Evolutionary conservation across 2,888 invertebrate species (phyloP).

Genomic region (Drosophila birchii): DNA sequence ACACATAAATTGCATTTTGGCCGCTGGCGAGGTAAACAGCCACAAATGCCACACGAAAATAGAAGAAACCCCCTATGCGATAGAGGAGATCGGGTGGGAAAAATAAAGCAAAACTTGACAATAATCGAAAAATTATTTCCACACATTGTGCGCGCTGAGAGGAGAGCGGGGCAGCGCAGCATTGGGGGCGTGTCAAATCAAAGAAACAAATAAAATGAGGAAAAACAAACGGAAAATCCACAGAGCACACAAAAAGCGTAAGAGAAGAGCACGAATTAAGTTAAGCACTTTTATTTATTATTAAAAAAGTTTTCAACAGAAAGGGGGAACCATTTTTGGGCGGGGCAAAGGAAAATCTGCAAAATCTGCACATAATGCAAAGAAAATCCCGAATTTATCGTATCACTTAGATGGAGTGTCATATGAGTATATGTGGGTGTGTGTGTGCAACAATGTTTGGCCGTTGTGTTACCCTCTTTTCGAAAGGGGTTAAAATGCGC

Average conservation of each 20-base stretch:
- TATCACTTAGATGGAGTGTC: slow-evolving; percentile 72
- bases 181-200: slow-evolving; percentile 60
- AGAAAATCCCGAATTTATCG: slow-evolving; percentile 79
- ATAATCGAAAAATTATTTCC: slow-evolving; percentile 76
- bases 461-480: neutral
- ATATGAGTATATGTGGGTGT: slow-evolving; percentile 43
- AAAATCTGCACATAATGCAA: slow-evolving; percentile 78
- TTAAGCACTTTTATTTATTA: slow-evolving; percentile 81
- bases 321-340: slow-evolving; percentile 27
- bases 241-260: slow-evolving; percentile 32
- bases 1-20: slow-evolving; percentile 79
- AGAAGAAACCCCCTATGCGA: slow-evolving; percentile 15
- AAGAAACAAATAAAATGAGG: slow-evolving; percentile 74
- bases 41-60: slow-evolving; percentile 64
- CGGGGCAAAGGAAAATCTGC: slow-evolving; percentile 52
- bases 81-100: slow-evolving; percentile 6
- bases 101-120: slow-evolving; percentile 73
- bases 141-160: slow-evolving; percentile 33
- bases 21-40: slow-evolving; percentile 76
- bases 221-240: slow-evolving; percentile 70
- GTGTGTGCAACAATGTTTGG: slow-evolving; percentile 19
- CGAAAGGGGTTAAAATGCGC: slow-evolving; percentile 73
- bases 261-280: slow-evolving; percentile 67
- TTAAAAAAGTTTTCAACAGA: slow-evolving; percentile 76
- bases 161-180: neutral